Conservation (phyloP, 2,797 vertebrate species). For the Epinephelus awoara region DNA sequence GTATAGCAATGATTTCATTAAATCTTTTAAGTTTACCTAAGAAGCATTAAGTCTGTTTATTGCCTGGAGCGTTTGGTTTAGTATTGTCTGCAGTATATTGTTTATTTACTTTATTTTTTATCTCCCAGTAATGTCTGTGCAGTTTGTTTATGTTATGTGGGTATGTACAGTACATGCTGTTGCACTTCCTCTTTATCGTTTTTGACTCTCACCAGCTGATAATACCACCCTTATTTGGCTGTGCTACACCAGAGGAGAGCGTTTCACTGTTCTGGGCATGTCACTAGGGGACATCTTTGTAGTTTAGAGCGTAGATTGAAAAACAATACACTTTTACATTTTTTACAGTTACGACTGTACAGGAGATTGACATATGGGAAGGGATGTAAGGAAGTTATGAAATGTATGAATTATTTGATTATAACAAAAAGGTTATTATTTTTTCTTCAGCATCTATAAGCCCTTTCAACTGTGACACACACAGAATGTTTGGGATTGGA, state of each 20-base stretch:
- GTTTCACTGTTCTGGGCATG: not conserved
- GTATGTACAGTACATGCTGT: not conserved
- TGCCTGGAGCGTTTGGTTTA: not conserved
- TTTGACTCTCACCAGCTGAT: constrained; percentile 16
- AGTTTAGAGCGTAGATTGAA: not conserved
- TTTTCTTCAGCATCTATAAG: too few relatives aligned
- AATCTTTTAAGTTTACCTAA: not conserved
- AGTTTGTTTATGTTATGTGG: not conserved
- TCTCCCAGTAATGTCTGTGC: not conserved
- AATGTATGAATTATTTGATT: not conserved
- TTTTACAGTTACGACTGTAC: not conserved
- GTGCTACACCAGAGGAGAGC: not conserved
- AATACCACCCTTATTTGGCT: not conserved
- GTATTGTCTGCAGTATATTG: not conserved
- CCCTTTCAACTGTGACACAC: not conserved
- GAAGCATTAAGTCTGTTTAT: not conserved
- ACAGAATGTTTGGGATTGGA: not conserved
- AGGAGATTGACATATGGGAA: not conserved
- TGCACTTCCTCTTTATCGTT: constrained; percentile 12
- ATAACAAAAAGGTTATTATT: too few relatives aligned
- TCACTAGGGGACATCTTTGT: not conserved
- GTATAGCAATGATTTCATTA: not conserved
- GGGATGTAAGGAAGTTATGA: constrained; percentile 4
- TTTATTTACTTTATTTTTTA: not conserved
- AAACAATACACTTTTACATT: not conserved